These are phyloP conservation scores for Felis catus DNA, from an alignment of 2,113 vertebrate species.

Conservation along the genomic window DNA sequence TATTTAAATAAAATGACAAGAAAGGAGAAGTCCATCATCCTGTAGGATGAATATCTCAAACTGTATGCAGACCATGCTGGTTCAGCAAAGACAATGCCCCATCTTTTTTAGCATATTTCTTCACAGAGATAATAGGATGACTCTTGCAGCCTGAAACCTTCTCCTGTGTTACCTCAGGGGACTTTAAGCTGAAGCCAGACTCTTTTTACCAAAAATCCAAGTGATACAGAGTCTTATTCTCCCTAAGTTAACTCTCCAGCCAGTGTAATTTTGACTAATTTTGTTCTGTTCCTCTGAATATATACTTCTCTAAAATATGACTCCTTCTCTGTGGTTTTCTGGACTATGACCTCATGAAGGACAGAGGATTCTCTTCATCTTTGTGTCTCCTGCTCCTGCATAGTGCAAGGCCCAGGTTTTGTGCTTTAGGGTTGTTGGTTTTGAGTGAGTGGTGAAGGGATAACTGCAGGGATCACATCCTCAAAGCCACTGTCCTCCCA, in stretches of 20 bases:
- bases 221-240: background rate
- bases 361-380: background rate
- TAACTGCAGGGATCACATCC: rapidly evolving
- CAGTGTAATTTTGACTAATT: background rate
- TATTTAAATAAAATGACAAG: background rate
- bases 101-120: background rate
- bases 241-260: background rate
- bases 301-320: background rate
- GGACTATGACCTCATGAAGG: background rate
- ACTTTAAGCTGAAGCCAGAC: background rate
- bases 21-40: background rate
- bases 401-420: background rate
- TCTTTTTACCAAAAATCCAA: background rate
- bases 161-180: too few relatives aligned
- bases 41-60: background rate
- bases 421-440: background rate
- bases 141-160: background rate
- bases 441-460: background rate
- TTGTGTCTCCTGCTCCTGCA: background rate
- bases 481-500: background rate
- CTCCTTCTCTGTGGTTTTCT: background rate
- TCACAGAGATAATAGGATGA: background rate
- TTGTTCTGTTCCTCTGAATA: background rate
- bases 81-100: background rate
- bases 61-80: background rate